A percentile compares a stretch with the other conserved stretches of the same genome.
Evolutionary conservation across 2,797 vertebrate genomes (phyloP).

Genomic region (Rhinoraja longicauda): DNA sequence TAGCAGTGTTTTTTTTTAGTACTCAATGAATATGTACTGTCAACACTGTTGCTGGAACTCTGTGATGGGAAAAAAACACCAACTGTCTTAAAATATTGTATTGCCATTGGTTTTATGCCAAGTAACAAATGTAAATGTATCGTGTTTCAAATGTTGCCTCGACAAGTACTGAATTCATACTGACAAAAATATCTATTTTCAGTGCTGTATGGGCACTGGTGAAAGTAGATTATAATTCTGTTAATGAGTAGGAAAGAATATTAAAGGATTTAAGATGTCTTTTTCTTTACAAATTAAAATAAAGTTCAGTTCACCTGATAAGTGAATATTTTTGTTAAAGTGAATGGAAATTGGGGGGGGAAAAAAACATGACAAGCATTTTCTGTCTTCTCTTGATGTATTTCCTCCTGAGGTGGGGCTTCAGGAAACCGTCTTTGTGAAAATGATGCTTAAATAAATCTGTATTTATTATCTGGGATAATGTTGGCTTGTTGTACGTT

Average conservation of each 20-base stretch:
- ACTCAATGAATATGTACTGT: conserved; percentile 73
- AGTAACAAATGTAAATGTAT: conserved; percentile 78
- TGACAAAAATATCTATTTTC: conserved; percentile 52
- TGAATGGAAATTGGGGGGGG: background rate
- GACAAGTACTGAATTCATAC: conserved; percentile 60
- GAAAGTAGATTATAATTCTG: conserved; percentile 68
- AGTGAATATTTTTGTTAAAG: conserved; percentile 38
- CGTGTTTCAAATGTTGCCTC: conserved; percentile 82
- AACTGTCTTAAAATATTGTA: conserved; percentile 89
- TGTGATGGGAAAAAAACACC: conserved; percentile 76
- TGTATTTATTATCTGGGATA: conserved; percentile 37
- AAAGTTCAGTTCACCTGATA: conserved; percentile 28
- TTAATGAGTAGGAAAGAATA: conserved; percentile 82
- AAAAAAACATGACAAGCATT: background rate
- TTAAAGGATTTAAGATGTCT: conserved; percentile 65
- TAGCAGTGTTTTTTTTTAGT: conserved; percentile 51
- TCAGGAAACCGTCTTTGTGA: conserved; percentile 18
- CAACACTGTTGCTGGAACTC: conserved; percentile 74
- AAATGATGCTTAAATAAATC: conserved; percentile 32
- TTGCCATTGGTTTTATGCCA: conserved; percentile 81
- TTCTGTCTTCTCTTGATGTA: conserved; percentile 30
- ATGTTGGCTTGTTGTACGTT: background rate
- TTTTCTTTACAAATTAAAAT: conserved; percentile 29
- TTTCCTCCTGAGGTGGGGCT: background rate
- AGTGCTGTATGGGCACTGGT: conserved; percentile 65